Evolutionary conservation across 2,797 vertebrate species (phyloP).

Genomic region (Platyrinchus mystaceus): DNA sequence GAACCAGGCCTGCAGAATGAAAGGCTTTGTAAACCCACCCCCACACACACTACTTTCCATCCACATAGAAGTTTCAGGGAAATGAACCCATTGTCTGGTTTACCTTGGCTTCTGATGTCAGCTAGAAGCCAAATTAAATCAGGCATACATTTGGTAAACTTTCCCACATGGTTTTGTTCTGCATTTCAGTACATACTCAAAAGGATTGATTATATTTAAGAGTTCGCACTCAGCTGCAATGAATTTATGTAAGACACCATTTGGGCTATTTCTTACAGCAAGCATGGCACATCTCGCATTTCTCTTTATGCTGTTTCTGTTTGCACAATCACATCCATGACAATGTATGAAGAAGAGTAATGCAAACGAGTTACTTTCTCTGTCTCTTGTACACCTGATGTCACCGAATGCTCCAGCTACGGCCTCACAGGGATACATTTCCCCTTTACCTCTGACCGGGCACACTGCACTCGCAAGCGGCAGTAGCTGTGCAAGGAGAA

Average conservation of each 20-base stretch:
- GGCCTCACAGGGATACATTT: accelerated
- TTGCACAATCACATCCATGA: neutral
- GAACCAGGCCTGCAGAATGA: neutral
- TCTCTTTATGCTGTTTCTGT: neutral
- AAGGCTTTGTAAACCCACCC: neutral
- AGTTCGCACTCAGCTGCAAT: neutral
- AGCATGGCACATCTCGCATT: neutral
- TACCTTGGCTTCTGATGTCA: neutral
- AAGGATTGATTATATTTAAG: neutral
- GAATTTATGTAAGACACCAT: neutral
- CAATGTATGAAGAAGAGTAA: neutral
- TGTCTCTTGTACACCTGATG: accelerated
- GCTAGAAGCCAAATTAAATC: neutral
- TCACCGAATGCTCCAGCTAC: accelerated
- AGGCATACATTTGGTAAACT: neutral
- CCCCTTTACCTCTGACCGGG: accelerated
- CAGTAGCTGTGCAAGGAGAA: neutral
- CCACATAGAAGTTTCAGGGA: neutral
- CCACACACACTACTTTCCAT: neutral
- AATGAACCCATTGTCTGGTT: neutral
- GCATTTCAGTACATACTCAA: neutral
- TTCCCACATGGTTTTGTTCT: neutral
- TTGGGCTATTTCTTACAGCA: neutral
- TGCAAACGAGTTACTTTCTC: neutral
- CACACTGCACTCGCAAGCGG: accelerated